Evolutionary conservation across 2,113 vertebrate species (phyloP).

Genomic region (Daboia siamensis): DNA sequence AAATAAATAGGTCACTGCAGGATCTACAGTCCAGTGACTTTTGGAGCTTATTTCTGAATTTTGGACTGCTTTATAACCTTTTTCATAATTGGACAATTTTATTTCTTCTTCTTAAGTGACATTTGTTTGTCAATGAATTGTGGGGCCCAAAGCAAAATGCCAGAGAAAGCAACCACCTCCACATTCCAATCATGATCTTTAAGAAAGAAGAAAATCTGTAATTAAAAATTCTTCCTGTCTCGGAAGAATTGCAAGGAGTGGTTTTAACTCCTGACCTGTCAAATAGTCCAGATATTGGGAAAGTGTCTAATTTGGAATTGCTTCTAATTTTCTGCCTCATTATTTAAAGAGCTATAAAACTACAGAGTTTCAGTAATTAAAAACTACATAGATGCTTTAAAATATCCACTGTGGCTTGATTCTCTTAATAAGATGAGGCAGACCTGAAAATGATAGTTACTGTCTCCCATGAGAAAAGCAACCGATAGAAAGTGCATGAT

Average conservation of each 20-base stretch:
- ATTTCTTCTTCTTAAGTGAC: background rate
- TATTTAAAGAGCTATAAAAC: background rate
- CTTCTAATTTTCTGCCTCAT: background rate
- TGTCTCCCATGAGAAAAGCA: background rate
- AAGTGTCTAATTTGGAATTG: background rate
- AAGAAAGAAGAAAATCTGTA: background rate
- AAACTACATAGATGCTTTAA: background rate
- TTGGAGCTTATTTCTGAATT: background rate
- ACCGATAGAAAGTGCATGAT: background rate
- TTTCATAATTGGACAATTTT: background rate
- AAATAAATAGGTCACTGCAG: background rate
- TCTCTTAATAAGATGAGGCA: background rate
- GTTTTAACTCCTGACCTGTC: background rate
- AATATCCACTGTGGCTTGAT: background rate
- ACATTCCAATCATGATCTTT: background rate
- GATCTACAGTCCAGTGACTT: background rate
- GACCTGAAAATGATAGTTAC: background rate
- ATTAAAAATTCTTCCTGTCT: background rate
- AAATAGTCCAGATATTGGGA: background rate
- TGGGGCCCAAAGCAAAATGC: background rate
- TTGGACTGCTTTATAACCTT: background rate
- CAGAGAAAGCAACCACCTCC: background rate
- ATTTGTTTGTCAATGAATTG: background rate
- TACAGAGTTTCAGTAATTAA: background rate
- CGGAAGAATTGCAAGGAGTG: background rate